Evolutionary conservation across 2,113 vertebrate genomes (phyloP).

Genomic region (Amazona guildingii): DNA sequence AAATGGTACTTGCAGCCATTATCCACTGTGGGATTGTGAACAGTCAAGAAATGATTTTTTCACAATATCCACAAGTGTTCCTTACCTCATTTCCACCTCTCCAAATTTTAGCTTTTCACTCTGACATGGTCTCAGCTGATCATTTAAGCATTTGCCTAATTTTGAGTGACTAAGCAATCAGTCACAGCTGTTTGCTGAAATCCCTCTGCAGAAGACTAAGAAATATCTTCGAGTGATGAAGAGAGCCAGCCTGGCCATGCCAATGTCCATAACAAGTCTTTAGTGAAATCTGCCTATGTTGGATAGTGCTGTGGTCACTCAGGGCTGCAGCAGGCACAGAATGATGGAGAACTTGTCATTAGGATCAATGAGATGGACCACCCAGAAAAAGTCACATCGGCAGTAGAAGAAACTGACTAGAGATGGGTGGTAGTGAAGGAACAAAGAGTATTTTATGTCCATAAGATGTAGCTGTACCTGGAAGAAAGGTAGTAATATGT

Average conservation of each 20-base stretch:
- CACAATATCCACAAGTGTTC: no score
- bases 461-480: neutral
- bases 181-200: neutral
- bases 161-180: neutral
- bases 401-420: neutral
- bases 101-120: neutral
- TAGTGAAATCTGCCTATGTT: neutral
- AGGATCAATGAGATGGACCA: neutral
- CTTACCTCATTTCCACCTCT: neutral
- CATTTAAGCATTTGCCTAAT: neutral
- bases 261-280: neutral
- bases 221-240: neutral
- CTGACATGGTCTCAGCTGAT: fast-evolving
- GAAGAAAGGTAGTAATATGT: no score
- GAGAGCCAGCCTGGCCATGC: neutral
- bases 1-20: neutral
- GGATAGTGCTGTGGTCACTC: fast-evolving
- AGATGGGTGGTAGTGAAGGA: no score
- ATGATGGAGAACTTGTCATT: no score
- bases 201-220: neutral
- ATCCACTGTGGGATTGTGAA: neutral
- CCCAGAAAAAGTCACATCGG: neutral
- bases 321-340: neutral
- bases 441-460: neutral
- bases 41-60: neutral